These are phyloP conservation scores for Helostoma temminkii DNA, from an alignment of 2,797 vertebrate species.

Conservation along the genomic window DNA sequence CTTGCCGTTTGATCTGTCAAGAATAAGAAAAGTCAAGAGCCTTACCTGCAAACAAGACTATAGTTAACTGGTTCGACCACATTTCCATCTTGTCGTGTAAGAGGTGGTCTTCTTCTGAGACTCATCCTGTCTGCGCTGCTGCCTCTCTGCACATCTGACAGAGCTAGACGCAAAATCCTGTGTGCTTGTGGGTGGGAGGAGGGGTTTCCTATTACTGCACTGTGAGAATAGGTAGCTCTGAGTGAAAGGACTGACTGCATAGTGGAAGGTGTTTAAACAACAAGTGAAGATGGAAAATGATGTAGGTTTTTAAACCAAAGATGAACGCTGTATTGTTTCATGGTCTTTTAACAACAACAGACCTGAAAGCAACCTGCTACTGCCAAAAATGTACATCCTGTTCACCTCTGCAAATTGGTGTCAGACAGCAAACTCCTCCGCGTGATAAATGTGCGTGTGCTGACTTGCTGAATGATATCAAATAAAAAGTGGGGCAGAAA, in stretches of 20 bases:
- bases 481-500: neutral
- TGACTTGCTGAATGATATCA: conserved; percentile 1
- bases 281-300: conserved; percentile 36
- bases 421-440: neutral
- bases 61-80: conserved; percentile 24
- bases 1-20: no score
- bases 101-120: conserved; percentile 38
- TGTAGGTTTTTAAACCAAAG: conserved; percentile 30
- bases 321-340: neutral
- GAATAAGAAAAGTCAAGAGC: no score
- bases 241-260: neutral
- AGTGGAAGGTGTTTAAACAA: conserved; percentile 3
- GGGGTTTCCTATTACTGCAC: conserved; percentile 1
- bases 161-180: neutral
- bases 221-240: conserved; percentile 19
- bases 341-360: neutral
- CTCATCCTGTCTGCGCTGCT: conserved; percentile 53
- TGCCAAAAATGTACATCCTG: conserved; percentile 16
- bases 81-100: conserved; percentile 56
- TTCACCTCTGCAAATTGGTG: neutral
- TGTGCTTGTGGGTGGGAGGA: conserved; percentile 48
- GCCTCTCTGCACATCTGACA: conserved; percentile 20
- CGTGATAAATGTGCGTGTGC: neutral
- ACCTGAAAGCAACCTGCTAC: neutral
- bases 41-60: conserved; percentile 71